These are phyloP conservation scores for Microcebus murinus DNA, from an alignment of 2,113 vertebrate genomes.

Conservation along the genomic window DNA sequence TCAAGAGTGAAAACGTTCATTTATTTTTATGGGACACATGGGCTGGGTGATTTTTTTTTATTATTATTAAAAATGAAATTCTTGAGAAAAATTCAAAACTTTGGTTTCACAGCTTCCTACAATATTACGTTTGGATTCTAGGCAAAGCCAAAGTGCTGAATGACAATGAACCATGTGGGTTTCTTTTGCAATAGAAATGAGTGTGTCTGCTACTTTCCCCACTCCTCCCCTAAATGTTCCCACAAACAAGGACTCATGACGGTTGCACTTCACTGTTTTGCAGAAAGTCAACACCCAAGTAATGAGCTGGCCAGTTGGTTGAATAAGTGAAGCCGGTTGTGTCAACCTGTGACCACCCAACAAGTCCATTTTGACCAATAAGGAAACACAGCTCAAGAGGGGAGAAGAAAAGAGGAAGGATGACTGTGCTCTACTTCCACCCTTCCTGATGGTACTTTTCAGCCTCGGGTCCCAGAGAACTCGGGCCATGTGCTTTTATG, in stretches of 20 bases:
- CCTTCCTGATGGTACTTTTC: neutral
- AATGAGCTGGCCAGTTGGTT: neutral
- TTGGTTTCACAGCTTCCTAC: constrained; percentile 65
- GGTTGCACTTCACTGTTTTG: neutral
- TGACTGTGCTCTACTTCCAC: neutral
- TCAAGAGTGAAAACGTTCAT: constrained; percentile 57
- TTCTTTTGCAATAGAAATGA: constrained; percentile 26
- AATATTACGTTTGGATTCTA: constrained; percentile 44
- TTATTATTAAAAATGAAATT: constrained; percentile 69
- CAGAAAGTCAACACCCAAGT: neutral
- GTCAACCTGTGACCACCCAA: neutral
- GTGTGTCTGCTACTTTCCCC: neutral
- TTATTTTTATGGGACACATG: constrained; percentile 69
- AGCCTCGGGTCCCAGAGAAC: neutral
- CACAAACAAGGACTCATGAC: neutral
- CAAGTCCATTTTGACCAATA: neutral
- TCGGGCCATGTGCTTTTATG: neutral
- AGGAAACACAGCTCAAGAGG: neutral
- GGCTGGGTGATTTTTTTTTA: constrained; percentile 57
- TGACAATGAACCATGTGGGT: neutral
- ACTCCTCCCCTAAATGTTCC: neutral
- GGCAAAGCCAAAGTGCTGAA: neutral
- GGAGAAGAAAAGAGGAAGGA: neutral
- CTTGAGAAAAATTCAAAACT: constrained; percentile 70
- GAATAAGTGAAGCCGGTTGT: neutral